Evolutionary conservation across 2,888 invertebrate genomes (phyloP), one percentile per base, ranked within the genome.

Genomic region (Muschampia plurimacula): DNA sequence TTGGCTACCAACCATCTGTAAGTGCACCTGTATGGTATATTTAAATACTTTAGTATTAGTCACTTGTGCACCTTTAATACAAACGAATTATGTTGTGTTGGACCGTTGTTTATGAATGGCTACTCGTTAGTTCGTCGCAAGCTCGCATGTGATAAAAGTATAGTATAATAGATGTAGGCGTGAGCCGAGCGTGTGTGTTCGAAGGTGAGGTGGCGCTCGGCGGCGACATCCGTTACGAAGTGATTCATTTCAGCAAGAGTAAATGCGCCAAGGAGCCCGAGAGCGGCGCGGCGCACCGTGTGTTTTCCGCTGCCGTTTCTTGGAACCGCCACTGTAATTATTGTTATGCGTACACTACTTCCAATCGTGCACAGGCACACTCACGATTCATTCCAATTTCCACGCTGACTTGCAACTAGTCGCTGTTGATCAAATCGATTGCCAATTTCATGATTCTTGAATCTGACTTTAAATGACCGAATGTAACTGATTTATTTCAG

Each of bases 401-500:
- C 73, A 74, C 74, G 75, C 76, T 84, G 83, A 86, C 91, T 90
- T 90, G 90, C 87, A 92, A 91, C 92, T 90, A 90, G 87, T 92
- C 90, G 90, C 90, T 91, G 91, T 90, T 91, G 91, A 91, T 89
- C 89, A 86, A 86, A 89, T 82, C 81, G 81, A 81, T 82, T 79
- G 75, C 73, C 68, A 72, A 77, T 75, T 41, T 15, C 72, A 65
- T 69, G 70, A 69, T 10, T 57, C 13, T 64, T 22, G 73, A 66
- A 71, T 74, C 70, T 60, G 68, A 74, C 71, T 74, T 78, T 78
- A 76, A 74, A 74, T 79, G 75, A 79, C 75, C 74, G 79, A 80
- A 77, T 77, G 77, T 85, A 83, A 89, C 84, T 89, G 89, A 89
- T 91, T 91, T 85, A 86, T 93, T 93, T 90, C 93, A 93, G 93